These are phyloP conservation scores for Dorcus hopei DNA, from an alignment of 2,888 invertebrate species.

Conservation along the genomic window DNA sequence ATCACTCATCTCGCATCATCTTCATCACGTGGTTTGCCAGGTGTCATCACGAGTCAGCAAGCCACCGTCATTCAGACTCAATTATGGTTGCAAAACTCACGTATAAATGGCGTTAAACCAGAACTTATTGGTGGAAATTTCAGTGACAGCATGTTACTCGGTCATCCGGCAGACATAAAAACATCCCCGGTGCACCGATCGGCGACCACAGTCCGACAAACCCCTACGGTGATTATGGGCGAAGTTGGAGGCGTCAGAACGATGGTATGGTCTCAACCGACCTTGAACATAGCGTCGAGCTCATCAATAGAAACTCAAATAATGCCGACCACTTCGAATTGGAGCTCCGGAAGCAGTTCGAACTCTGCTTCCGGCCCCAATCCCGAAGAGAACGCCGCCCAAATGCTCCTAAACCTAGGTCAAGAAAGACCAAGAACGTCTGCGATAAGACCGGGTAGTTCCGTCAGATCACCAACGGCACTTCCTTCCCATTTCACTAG, in stretches of 20 bases:
- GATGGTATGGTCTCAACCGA: conserved; percentile 67
- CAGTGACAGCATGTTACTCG: conserved; percentile 33
- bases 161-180: conserved; percentile 35
- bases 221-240: conserved; percentile 90
- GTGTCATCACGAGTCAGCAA: conserved; percentile 43
- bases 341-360: conserved; percentile 38
- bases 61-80: conserved; percentile 39
- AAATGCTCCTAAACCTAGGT: conserved; percentile 72
- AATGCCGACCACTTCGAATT: conserved; percentile 44
- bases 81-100: conserved; percentile 51
- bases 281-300: conserved; percentile 42
- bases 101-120: conserved; percentile 77
- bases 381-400: conserved; percentile 56
- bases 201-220: conserved; percentile 52
- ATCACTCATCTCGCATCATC: conserved; percentile 42
- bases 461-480: conserved; percentile 25
- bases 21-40: conserved; percentile 35
- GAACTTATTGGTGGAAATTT: conserved; percentile 69
- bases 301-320: conserved; percentile 35
- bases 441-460: conserved; percentile 27
- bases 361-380: conserved; percentile 33
- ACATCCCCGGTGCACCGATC: conserved; percentile 20
- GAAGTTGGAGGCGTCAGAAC: conserved; percentile 83
- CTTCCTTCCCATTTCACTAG: conserved; percentile 52
- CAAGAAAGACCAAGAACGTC: conserved; percentile 52